These are phyloP conservation scores for Trididemnum nubilum DNA, from an alignment of 23 tunicate genomes.

Conservation along the genomic window DNA sequence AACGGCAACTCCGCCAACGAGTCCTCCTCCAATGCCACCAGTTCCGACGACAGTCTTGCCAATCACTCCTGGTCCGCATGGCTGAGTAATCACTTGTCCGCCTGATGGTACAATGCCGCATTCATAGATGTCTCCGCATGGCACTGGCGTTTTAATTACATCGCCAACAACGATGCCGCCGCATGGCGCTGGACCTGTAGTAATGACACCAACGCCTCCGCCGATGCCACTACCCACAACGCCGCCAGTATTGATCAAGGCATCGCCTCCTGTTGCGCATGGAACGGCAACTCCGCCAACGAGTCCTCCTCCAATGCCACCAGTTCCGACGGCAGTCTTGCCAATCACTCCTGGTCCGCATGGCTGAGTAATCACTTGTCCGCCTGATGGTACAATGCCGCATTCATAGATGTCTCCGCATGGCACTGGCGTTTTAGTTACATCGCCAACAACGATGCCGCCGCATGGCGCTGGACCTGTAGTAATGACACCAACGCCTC, in stretches of 20 bases:
- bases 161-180: background rate
- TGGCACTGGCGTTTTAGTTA: background rate
- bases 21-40: slow-evolving; percentile 4
- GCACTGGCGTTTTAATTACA: background rate
- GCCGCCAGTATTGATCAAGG: background rate
- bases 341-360: slow-evolving; percentile 13
- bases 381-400: background rate
- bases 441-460: slow-evolving; percentile 4
- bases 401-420: slow-evolving; percentile 8
- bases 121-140: slow-evolving; percentile 3
- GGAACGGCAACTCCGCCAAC: slow-evolving; percentile 7
- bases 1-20: background rate
- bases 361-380: slow-evolving; percentile 1
- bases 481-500: background rate
- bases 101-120: slow-evolving; percentile 6
- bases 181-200: background rate
- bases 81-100: background rate
- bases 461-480: slow-evolving; percentile 4
- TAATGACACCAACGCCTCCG: background rate
- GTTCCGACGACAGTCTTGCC: background rate
- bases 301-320: slow-evolving; percentile 4
- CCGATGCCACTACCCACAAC: background rate
- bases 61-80: slow-evolving; percentile 14
- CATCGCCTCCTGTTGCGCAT: background rate
- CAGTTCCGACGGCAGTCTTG: slow-evolving; percentile 12